phyloP scores from a whole-genome alignment of 2,797 vertebrate genomes.

The Paedocypris micromegethes region DNA sequence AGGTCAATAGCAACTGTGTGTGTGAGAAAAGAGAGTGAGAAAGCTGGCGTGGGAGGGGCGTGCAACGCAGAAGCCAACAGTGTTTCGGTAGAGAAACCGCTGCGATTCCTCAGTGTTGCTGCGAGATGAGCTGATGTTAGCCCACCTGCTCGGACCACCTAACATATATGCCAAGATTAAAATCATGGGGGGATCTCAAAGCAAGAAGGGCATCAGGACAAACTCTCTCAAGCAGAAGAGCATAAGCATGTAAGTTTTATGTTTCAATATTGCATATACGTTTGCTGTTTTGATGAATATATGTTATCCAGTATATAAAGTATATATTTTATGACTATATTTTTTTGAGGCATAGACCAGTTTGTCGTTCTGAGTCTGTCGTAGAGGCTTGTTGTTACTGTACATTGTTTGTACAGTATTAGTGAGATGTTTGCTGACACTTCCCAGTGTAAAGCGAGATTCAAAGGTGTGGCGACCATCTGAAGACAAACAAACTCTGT shows the following conservation, averaged over 20 bases:
- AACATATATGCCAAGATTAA: not conserved
- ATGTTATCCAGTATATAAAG: no score
- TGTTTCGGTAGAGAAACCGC: constrained; percentile 12
- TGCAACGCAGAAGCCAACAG: constrained; percentile 10
- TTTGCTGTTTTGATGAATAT: not conserved
- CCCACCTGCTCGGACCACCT: constrained; percentile 8
- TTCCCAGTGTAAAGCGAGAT: not conserved
- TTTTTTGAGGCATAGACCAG: no score
- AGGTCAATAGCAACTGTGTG: constrained; percentile 12
- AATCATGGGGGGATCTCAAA: constrained; percentile 53
- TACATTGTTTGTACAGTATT: not conserved
- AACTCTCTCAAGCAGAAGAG: constrained; percentile 35
- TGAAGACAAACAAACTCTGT: not conserved
- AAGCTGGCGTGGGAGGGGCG: constrained; percentile 10
- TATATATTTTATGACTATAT: no score
- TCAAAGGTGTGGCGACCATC: constrained; percentile 19
- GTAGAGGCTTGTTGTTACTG: constrained; percentile 1
- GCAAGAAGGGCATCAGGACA: constrained; percentile 44
- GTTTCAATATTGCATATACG: not conserved
- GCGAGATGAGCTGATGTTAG: constrained; percentile 19
- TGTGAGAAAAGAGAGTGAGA: not conserved
- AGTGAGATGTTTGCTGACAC: constrained; percentile 11
- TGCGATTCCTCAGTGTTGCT: no score
- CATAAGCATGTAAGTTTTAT: constrained; percentile 48
- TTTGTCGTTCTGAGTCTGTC: no score